Evolutionary conservation across 2,113 vertebrate species (phyloP), one percentile per base, ranked within the genome.

Genomic region (Mus spicilegus): DNA sequence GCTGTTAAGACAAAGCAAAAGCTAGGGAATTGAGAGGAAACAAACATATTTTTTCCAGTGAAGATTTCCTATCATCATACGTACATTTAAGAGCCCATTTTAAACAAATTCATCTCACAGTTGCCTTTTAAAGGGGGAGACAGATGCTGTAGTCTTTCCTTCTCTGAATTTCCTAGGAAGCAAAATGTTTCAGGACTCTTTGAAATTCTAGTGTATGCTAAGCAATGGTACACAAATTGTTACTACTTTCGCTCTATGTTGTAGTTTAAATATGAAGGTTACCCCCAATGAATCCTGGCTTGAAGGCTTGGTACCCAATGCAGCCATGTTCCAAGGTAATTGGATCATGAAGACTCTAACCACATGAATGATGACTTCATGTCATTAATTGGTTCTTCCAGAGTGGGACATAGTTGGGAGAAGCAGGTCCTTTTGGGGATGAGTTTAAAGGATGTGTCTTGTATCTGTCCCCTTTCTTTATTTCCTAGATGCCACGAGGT

Each of bases 91-190:
- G 16, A 93, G n/a, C 4, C 42, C 33, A 56, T 77, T 73, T 95
- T 92, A 92, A 88, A 92, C 61, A 89, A 49, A 73, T 95, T 33
- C 78, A 5, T 63, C 19, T 95, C 63, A 65, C 7, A 26, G 28
- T 88, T 88, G 63, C 73, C 61, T 61, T 88, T 87, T 70, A 90
- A 95, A 92, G 56, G 39, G 28, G 8, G 20, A 90, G 46, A 86
- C 67, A 95, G 28, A 81, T 73, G 16, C 46, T 96, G 9, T 93
- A 78, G 87, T 72, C 39, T 91, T 91, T 93, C 67, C 42, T 90
- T 30, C 36, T 67, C 70, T 96, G 56, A 46, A 16, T 97, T 92
- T 94, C 65, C 65, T 76, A 77, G 61, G 46, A 92, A 70, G 67
- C 54, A 36, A 95, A 49, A 65, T 90, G 17, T 88, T 86, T 91